phyloP scores from a whole-genome alignment of 1,140 invertebrate genomes.

The Drosophila ananassae region DNA sequence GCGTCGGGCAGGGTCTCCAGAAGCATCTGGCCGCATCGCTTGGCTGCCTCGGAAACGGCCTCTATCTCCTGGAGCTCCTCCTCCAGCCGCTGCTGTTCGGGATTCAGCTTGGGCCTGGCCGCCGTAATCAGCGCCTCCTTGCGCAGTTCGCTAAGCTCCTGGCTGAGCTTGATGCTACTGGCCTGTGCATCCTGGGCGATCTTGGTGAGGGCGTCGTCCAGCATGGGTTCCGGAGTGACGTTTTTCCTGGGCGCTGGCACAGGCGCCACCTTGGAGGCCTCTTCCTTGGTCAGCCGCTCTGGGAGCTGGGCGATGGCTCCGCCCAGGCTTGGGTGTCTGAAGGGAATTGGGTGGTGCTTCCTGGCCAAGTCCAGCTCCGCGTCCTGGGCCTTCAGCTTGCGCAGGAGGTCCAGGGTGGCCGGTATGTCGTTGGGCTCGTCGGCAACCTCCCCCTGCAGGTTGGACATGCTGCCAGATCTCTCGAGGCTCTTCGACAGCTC shows the following conservation, averaged over 20 bases:
- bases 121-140: constrained; percentile 79
- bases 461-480: constrained; percentile 76
- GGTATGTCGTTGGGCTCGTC: constrained; percentile 60
- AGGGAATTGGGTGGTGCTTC: constrained; percentile 61
- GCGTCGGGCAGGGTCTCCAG: constrained; percentile 81
- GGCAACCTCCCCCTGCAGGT: constrained; percentile 47
- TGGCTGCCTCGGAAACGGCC: constrained; percentile 84
- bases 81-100: constrained; percentile 72
- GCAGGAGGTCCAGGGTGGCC: constrained; percentile 66
- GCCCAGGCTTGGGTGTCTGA: constrained; percentile 74
- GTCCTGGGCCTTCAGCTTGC: constrained; percentile 72
- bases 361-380: constrained; percentile 41
- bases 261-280: constrained; percentile 40
- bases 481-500: constrained; percentile 70
- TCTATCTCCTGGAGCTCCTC: constrained; percentile 80
- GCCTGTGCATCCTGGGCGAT: constrained; percentile 87
- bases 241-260: constrained; percentile 76
- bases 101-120: constrained; percentile 59
- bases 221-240: constrained; percentile 71
- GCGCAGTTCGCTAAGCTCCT: constrained; percentile 83
- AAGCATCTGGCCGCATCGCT: constrained; percentile 84
- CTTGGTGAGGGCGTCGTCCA: constrained; percentile 86
- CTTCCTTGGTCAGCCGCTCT: constrained; percentile 49
- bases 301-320: constrained; percentile 78
- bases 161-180: constrained; percentile 85